Evolutionary conservation across 2,888 invertebrate species (phyloP).

Genomic region (Boloria selene): DNA sequence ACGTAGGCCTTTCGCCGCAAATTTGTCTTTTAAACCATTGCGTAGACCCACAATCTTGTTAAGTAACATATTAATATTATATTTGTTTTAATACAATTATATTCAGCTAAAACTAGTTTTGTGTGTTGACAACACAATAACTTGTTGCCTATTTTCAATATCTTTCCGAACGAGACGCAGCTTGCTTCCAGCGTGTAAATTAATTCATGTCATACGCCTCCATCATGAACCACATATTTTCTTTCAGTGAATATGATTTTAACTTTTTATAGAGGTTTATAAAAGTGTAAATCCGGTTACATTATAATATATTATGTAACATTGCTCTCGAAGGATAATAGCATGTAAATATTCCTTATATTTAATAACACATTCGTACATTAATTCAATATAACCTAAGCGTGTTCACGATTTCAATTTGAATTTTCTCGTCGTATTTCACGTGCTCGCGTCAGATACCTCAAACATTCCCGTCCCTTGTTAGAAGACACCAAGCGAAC

Average conservation of each 20-base stretch:
- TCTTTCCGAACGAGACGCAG: too few relatives aligned
- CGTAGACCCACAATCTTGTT: slow-evolving; percentile 23
- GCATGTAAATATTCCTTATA: slow-evolving; percentile 3
- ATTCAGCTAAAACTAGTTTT: not conserved
- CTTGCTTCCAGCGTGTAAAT: too few relatives aligned
- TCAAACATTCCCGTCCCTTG: slow-evolving; percentile 72
- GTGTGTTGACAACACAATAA: not conserved
- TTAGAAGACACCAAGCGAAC: slow-evolving; percentile 57
- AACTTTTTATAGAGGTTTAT: too few relatives aligned
- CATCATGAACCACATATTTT: not conserved
- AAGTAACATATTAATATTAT: slow-evolving; percentile 20
- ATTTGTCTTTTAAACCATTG: slow-evolving; percentile 55
- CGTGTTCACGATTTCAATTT: slow-evolving; percentile 66
- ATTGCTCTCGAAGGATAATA: not conserved
- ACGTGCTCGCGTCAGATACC: slow-evolving; percentile 65
- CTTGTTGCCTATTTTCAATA: too few relatives aligned
- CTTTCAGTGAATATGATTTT: too few relatives aligned
- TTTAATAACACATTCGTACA: slow-evolving; percentile 44
- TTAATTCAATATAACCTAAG: slow-evolving; percentile 59
- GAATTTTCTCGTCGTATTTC: slow-evolving; percentile 67
- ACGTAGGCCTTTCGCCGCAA: slow-evolving; percentile 60
- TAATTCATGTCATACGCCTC: too few relatives aligned
- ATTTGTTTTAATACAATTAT: slow-evolving; percentile 5
- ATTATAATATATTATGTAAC: too few relatives aligned
- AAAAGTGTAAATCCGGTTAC: too few relatives aligned